Base-by-base conservation (phyloP, 2,113 vertebrate genomes). In the Trinectes maculatus region DNA sequence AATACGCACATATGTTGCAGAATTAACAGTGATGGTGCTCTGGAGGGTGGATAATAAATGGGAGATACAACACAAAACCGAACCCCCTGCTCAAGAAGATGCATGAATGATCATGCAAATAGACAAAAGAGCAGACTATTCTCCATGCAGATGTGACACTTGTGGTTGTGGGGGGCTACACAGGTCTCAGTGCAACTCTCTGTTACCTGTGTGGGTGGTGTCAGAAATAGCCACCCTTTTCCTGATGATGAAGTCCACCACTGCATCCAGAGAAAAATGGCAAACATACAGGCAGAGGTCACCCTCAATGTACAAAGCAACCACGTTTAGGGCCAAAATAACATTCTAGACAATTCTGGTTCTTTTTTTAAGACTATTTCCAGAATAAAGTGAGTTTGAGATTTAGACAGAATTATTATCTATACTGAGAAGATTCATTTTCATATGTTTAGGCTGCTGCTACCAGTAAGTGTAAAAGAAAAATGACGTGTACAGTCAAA, bases 181-280 rank as follows among this genome's bases (percentile, higher is more conserved):
- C 55, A 70, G 63, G 64, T 53, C 19, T 28, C 55, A 43, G 7
- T 44, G 24, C n/a, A 31, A 16, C 7, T n/a, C n/a, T 4, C 39
- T 12, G 60, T 87, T 90, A 90, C 89, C 86, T 90, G 89, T 90
- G 65, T 88, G 83, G 40, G 83, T 82, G 60, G 87, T 57, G 39
- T 67, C 71, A 46, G 87, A 78, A 42, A 86, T 37, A 72, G 87
- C 71, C 79, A 87, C 74, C 78, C 71, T 71, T 65, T 89, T 86
- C 80, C 87, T 83, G 83, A 87, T 81, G 81, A 89, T 77, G 44
- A 87, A 82, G 73, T 89, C 87, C 64, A 85, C 75, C 75, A 89
- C 89, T 89, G 74, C 51, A 72, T 66, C 52, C 79, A 74, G 72
- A 72, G 19, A 54, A 80, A 68, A 67, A 76, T 49, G 34, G 64